These are phyloP conservation scores for Chaetodon auriga DNA, from an alignment of 2,113 vertebrate species.

Conservation along the genomic window DNA sequence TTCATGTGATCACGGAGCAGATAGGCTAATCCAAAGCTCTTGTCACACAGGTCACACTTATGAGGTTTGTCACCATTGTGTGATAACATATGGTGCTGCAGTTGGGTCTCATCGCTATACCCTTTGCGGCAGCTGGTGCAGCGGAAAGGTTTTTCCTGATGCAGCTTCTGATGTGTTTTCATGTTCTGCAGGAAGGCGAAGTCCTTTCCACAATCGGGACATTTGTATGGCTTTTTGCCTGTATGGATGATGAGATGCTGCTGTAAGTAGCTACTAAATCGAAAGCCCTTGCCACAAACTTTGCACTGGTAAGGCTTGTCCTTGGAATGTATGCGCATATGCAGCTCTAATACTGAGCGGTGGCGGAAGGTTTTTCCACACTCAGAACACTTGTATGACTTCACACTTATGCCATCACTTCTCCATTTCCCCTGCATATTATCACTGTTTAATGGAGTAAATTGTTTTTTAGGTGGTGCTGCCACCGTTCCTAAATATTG, in stretches of 20 bases:
- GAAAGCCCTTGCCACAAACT: conserved; percentile 84
- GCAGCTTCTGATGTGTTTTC: conserved; percentile 85
- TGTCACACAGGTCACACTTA: conserved; percentile 83
- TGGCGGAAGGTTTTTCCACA: conserved; percentile 85
- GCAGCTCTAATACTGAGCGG: conserved; percentile 85
- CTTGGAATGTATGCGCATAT: conserved; percentile 86
- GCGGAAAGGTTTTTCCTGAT: conserved; percentile 86
- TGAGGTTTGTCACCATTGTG: conserved; percentile 85
- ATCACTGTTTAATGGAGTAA: conserved; percentile 46
- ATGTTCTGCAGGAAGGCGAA: conserved; percentile 88
- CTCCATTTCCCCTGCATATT: conserved; percentile 54
- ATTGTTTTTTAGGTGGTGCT: conserved; percentile 26
- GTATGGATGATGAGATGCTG: conserved; percentile 87
- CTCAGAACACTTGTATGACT: conserved; percentile 79
- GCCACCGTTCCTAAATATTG: conserved; percentile 58
- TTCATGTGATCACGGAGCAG: conserved; percentile 87
- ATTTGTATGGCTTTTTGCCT: conserved; percentile 85
- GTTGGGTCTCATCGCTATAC: conserved; percentile 84
- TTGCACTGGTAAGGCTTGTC: conserved; percentile 86
- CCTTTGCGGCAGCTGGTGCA: conserved; percentile 86
- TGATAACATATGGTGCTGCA: conserved; percentile 84
- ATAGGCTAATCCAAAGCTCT: conserved; percentile 85
- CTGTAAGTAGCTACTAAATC: conserved; percentile 86
- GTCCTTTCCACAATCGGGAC: conserved; percentile 85
- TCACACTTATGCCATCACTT: conserved; percentile 64